A percentile compares a stretch with the other conserved stretches of the same genome.
Evolutionary conservation across 2,797 vertebrate genomes (phyloP).

Genomic region (Uromys caudimaculatus): DNA sequence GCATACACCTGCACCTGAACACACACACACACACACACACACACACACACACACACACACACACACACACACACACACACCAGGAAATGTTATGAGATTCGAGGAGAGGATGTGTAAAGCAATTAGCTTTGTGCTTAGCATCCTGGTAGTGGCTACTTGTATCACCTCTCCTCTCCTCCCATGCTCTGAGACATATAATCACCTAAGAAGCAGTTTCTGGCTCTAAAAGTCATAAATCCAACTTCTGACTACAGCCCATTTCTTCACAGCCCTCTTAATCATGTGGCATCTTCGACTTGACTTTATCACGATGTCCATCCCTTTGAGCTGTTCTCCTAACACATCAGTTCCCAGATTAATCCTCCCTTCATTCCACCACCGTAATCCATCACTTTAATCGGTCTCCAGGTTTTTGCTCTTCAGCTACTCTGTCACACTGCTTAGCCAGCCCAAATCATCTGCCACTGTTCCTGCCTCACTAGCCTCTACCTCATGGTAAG

Average conservation of each 20-base stretch:
- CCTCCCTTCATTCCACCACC: neutral
- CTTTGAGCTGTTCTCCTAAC: neutral
- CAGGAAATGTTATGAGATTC: neutral
- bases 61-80: neutral
- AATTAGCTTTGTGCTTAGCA: neutral
- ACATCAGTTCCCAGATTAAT: neutral
- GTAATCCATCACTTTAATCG: neutral
- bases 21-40: too few relatives aligned
- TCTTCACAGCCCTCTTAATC: neutral
- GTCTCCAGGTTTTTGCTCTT: neutral
- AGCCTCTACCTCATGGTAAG: neutral
- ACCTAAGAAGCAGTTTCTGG: neutral
- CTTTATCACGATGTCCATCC: neutral
- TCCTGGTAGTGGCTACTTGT: neutral
- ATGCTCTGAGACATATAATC: neutral
- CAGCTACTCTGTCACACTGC: neutral
- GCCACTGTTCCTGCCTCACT: too few relatives aligned
- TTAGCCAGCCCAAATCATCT: neutral
- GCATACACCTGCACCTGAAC: too few relatives aligned
- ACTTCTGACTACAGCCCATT: neutral
- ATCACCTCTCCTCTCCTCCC: neutral
- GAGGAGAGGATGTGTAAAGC: neutral
- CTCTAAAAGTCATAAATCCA: slow-evolving; percentile 42
- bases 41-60: neutral
- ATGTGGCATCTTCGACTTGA: neutral